These are phyloP conservation scores for Fratercula arctica DNA, from an alignment of 2,797 vertebrate species.

Conservation along the genomic window DNA sequence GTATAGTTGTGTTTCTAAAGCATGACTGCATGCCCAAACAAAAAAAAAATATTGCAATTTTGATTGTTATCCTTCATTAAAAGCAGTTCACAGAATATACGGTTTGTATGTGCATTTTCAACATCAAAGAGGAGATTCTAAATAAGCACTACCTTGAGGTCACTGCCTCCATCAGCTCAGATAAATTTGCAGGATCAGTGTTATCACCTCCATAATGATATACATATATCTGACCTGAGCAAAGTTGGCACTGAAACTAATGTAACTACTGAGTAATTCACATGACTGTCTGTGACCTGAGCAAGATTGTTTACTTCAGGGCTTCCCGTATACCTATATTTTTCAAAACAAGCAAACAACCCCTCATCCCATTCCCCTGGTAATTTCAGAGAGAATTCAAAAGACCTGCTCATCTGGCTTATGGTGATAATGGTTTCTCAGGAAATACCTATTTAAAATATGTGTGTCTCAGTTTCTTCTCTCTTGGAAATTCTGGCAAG, in stretches of 20 bases:
- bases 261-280: neutral
- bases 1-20: neutral
- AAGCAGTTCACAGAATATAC: neutral
- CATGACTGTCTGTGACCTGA: neutral
- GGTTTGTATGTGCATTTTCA: neutral
- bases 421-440: conserved; percentile 10
- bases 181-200: neutral
- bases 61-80: neutral
- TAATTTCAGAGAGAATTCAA: neutral
- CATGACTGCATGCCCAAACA: neutral
- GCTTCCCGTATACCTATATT: neutral
- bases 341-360: neutral
- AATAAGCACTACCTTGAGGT: neutral
- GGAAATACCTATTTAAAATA: neutral
- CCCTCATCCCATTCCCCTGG: neutral
- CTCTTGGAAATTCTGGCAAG: conserved; percentile 1
- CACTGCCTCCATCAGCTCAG: neutral
- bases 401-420: neutral
- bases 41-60: neutral
- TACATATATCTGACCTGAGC: neutral
- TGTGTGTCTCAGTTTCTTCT: neutral
- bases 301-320: neutral
- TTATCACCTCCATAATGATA: neutral
- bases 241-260: neutral
- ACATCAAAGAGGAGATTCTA: neutral